These are phyloP conservation scores for Acanthoscelides obtectus DNA, from an alignment of 2,888 invertebrate species.

Conservation along the genomic window DNA sequence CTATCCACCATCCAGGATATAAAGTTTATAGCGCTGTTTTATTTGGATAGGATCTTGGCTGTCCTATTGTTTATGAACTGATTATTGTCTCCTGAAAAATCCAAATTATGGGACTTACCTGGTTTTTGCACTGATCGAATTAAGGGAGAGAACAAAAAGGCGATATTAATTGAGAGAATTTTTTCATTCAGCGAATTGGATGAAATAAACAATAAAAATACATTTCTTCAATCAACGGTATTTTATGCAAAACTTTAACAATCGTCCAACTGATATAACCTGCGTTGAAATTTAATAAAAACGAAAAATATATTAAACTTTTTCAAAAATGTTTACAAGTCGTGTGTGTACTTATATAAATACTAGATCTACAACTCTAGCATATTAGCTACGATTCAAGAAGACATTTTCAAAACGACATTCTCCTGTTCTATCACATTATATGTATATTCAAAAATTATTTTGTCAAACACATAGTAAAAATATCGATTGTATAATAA, in stretches of 20 bases:
- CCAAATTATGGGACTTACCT: too few relatives aligned
- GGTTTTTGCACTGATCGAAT: too few relatives aligned
- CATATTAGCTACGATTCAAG: background rate
- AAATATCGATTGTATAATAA: background rate
- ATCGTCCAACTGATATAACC: background rate
- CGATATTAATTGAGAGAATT: background rate
- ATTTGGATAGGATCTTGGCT: too few relatives aligned
- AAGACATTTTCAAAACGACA: background rate
- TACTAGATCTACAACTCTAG: background rate
- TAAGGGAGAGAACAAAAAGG: background rate
- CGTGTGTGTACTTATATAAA: background rate
- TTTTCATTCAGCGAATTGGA: background rate
- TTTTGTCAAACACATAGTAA: background rate
- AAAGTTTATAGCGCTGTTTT: too few relatives aligned
- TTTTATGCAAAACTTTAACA: background rate
- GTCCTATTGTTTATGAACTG: too few relatives aligned
- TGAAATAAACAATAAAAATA: background rate
- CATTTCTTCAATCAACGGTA: background rate
- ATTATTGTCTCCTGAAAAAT: too few relatives aligned
- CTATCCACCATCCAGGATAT: too few relatives aligned
- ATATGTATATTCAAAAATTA: background rate
- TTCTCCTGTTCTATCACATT: background rate
- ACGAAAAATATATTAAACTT: background rate
- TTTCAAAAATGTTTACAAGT: background rate
- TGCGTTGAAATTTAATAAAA: background rate